Evolutionary conservation across 2,113 vertebrate species (phyloP).

Genomic region (Dendropsophus ebraccatus): DNA sequence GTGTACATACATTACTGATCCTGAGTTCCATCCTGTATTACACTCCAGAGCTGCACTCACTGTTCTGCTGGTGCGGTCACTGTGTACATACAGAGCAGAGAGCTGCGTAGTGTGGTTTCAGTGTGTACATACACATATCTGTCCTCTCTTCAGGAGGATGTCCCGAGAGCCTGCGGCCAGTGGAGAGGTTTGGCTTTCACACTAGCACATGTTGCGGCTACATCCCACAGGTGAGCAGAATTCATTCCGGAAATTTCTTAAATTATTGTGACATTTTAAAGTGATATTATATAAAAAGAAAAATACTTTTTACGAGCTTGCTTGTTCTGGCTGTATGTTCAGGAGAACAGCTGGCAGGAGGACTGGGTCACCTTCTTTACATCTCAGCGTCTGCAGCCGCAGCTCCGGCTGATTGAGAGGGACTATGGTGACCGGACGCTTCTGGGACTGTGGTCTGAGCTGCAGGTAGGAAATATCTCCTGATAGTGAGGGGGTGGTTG

Average conservation of each 20-base stretch:
- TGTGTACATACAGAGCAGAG: too few relatives aligned
- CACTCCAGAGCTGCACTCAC: too few relatives aligned
- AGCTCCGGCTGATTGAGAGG: slow-evolving; percentile 81
- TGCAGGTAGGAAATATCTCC: slow-evolving; percentile 84
- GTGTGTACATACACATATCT: neutral
- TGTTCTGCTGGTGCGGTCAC: too few relatives aligned
- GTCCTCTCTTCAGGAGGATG: neutral
- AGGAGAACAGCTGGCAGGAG: slow-evolving; percentile 88
- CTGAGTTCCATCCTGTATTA: too few relatives aligned
- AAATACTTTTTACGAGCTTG: too few relatives aligned
- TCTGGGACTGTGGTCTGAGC: slow-evolving; percentile 82
- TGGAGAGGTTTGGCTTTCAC: slow-evolving; percentile 87
- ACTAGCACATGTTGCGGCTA: slow-evolving; percentile 92
- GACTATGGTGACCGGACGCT: slow-evolving; percentile 86
- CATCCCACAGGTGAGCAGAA: slow-evolving; percentile 84
- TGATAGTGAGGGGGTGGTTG: too few relatives aligned
- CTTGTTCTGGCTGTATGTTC: slow-evolving; percentile 2
- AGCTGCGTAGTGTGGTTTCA: too few relatives aligned
- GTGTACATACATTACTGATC: too few relatives aligned
- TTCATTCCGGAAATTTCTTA: too few relatives aligned
- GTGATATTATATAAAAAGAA: too few relatives aligned
- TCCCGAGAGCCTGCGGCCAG: slow-evolving; percentile 67
- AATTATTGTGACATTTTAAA: too few relatives aligned
- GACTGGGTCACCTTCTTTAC: slow-evolving; percentile 87
- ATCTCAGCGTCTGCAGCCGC: slow-evolving; percentile 80